Percentiles rank a stretch among this genome's conserved stretches.
phyloP scores from a whole-genome alignment of 2,888 invertebrate species.

The Cataglyphis albicans region DNA sequence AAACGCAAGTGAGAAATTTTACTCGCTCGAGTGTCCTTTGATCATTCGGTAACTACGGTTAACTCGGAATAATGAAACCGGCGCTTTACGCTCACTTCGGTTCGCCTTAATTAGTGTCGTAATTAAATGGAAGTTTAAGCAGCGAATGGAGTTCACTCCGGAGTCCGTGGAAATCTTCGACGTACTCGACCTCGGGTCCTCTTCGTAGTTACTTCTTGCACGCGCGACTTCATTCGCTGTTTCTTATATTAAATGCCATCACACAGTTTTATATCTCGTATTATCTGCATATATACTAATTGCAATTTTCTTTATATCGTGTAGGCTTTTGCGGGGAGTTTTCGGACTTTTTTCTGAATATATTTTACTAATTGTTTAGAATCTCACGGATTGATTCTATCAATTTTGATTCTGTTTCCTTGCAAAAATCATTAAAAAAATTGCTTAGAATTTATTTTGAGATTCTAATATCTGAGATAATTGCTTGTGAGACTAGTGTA shows the following conservation, averaged over 20 bases:
- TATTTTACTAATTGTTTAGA: neutral
- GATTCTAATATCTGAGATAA: neutral
- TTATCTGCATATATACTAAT: neutral
- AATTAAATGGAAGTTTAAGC: constrained; percentile 73
- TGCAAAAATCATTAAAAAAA: neutral
- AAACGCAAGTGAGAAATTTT: constrained; percentile 52
- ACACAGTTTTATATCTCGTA: neutral
- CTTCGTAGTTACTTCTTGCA: constrained; percentile 25
- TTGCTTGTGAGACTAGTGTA: neutral
- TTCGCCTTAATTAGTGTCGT: constrained; percentile 71
- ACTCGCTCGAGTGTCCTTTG: constrained; percentile 62
- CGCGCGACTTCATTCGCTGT: constrained; percentile 31
- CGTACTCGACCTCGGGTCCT: constrained; percentile 29
- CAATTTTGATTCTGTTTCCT: neutral
- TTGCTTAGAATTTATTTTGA: neutral
- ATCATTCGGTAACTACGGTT: constrained; percentile 63
- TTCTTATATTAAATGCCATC: constrained; percentile 9
- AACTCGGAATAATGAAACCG: constrained; percentile 67
- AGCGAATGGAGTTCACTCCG: constrained; percentile 35
- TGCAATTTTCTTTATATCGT: neutral
- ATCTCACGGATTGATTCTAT: neutral
- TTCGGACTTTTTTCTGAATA: neutral
- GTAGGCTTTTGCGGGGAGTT: neutral
- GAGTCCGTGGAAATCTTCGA: constrained; percentile 55
- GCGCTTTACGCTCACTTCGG: constrained; percentile 64